Percentiles rank a stretch among this genome's conserved stretches.
These are phyloP conservation scores for Saxidomus purpurata DNA, from an alignment of 1,140 invertebrate species.

Conservation along the genomic window DNA sequence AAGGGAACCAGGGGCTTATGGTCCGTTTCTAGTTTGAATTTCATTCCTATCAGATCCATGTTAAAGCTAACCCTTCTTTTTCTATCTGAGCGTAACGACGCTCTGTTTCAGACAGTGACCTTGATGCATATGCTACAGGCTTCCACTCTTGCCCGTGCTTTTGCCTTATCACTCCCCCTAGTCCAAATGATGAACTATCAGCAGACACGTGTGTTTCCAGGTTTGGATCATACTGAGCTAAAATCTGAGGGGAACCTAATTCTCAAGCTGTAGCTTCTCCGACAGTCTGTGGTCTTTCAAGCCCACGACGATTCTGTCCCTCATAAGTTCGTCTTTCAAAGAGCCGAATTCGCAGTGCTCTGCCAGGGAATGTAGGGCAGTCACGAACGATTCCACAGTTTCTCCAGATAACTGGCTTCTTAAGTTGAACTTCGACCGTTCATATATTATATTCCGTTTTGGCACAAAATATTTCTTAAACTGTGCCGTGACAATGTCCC, in stretches of 20 bases:
- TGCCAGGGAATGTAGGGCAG: background rate
- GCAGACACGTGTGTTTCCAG: background rate
- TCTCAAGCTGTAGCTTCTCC: background rate
- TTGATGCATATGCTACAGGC: background rate
- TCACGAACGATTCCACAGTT: background rate
- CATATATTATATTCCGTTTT: background rate
- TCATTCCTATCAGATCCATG: background rate
- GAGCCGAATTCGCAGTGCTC: background rate
- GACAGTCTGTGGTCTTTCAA: too few species aligned
- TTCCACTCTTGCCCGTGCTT: background rate
- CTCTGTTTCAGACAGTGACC: background rate
- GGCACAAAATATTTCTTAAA: too few species aligned
- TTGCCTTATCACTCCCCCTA: background rate
- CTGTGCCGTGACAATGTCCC: background rate
- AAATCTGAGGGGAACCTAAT: too few species aligned
- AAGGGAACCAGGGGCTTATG: slow-evolving; percentile 32
- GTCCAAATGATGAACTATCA: background rate
- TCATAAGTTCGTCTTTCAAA: background rate
- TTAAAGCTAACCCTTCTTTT: slow-evolving; percentile 27
- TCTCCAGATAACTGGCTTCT: too few species aligned
- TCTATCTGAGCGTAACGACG: slow-evolving; percentile 11
- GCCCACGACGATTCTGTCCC: too few species aligned
- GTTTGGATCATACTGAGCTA: background rate
- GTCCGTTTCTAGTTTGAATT: slow-evolving; percentile 25
- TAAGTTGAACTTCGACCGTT: background rate